These are phyloP conservation scores for Pachyrhynchus sulphureomaculatus DNA, from an alignment of 1,140 invertebrate species.

Conservation along the genomic window DNA sequence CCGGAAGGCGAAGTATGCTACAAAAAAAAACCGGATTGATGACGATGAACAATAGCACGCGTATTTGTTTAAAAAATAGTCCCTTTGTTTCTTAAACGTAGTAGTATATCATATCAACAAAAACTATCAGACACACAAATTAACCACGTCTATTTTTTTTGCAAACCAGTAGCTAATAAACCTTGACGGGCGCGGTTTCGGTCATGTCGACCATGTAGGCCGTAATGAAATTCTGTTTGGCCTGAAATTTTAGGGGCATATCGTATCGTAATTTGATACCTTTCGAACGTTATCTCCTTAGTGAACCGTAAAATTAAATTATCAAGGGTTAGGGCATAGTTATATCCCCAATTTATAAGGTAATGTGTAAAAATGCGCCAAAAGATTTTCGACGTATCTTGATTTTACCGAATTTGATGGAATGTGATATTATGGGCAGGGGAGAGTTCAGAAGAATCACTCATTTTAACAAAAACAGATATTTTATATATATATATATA, in stretches of 20 bases:
- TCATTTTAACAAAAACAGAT: no score
- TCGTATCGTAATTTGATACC: conserved; percentile 25
- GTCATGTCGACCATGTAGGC: background rate
- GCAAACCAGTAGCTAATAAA: conserved; percentile 4
- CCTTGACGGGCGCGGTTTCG: background rate
- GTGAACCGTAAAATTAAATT: conserved; percentile 26
- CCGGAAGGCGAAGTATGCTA: no score
- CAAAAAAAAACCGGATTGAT: no score
- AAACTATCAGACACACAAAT: conserved; percentile 2
- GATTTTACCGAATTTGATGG: background rate
- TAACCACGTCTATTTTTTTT: conserved; percentile 3
- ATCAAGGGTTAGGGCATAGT: background rate
- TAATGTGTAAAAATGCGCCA: conserved; percentile 18
- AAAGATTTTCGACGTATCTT: conserved; percentile 2
- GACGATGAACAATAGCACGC: no score
- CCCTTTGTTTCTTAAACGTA: no score
- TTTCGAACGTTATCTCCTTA: conserved; percentile 21
- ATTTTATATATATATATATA: no score
- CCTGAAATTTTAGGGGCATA: conserved; percentile 10
- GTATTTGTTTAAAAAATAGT: no score
- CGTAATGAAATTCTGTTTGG: conserved; percentile 14
- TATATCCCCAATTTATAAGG: conserved; percentile 11
- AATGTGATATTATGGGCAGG: conserved; percentile 5
- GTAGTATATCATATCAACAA: no score
- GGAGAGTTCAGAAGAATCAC: no score